phyloP scores from a whole-genome alignment of 2,888 invertebrate genomes.

The Lamproptera curius region DNA sequence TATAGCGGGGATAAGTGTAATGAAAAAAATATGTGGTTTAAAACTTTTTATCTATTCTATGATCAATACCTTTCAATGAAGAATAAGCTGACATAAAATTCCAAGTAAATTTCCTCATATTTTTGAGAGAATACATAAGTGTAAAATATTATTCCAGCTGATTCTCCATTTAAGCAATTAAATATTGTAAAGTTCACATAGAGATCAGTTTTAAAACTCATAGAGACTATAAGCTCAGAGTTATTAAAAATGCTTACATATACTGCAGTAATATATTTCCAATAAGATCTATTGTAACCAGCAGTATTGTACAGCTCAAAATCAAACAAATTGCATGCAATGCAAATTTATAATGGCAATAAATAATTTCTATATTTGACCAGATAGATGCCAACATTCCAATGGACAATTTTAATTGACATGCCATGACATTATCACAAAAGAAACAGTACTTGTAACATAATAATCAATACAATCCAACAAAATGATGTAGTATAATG shows the following conservation, averaged over 20 bases:
- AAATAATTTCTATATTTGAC: slow-evolving; percentile 67
- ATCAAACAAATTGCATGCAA: slow-evolving; percentile 57
- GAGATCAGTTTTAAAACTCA: slow-evolving; percentile 63
- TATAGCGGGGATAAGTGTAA: slow-evolving; percentile 34
- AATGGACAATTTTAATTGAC: slow-evolving; percentile 75
- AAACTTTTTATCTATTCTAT: slow-evolving; percentile 69
- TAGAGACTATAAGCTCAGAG: slow-evolving; percentile 55
- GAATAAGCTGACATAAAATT: slow-evolving; percentile 38
- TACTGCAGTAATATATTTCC: slow-evolving; percentile 30
- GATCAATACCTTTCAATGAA: slow-evolving; percentile 57
- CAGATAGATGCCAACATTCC: slow-evolving; percentile 66
- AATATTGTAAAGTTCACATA: slow-evolving; percentile 67
- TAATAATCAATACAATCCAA: slow-evolving; percentile 33
- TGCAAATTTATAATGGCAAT: slow-evolving; percentile 67
- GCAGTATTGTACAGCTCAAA: slow-evolving; percentile 47
- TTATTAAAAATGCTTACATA: slow-evolving; percentile 31
- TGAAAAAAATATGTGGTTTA: slow-evolving; percentile 45
- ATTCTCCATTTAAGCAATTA: slow-evolving; percentile 51
- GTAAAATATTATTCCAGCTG: slow-evolving; percentile 40
- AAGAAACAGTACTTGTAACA: slow-evolving; percentile 57
- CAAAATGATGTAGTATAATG: neutral
- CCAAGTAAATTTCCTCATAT: slow-evolving; percentile 9
- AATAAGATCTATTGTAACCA: slow-evolving; percentile 34
- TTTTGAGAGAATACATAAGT: neutral
- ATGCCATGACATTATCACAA: slow-evolving; percentile 71